phyloP scores from a whole-genome alignment of 2,113 vertebrate genomes.

The Megaptera novaeangliae region DNA sequence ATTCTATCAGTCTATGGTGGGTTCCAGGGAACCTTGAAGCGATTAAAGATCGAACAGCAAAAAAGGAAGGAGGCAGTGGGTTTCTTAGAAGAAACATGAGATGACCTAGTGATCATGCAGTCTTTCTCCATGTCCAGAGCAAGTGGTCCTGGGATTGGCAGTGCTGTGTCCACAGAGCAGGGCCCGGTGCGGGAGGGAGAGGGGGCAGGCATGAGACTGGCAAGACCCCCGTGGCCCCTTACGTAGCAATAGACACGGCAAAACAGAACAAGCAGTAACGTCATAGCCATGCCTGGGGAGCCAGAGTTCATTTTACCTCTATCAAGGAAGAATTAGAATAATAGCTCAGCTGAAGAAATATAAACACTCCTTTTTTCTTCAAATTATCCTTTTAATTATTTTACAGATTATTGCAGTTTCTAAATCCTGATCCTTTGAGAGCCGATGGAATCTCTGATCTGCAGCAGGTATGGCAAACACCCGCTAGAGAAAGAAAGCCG shows the following conservation, averaged over 20 bases:
- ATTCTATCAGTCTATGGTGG: neutral
- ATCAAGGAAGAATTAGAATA: neutral
- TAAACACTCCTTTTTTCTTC: neutral
- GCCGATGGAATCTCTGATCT: conserved; percentile 31
- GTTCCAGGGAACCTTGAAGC: neutral
- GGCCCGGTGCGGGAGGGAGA: neutral
- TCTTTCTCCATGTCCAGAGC: neutral
- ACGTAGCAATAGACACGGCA: neutral
- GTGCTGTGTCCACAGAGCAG: neutral
- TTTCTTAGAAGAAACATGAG: neutral
- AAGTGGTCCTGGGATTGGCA: neutral
- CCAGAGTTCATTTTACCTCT: neutral
- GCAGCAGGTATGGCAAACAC: conserved; percentile 72
- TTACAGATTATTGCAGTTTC: conserved; percentile 78
- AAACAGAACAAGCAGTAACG: neutral
- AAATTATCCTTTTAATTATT: conserved; percentile 43
- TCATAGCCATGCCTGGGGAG: neutral
- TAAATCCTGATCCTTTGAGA: conserved; percentile 74
- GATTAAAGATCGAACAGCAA: neutral
- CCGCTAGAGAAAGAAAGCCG: neutral
- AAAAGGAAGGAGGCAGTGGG: neutral
- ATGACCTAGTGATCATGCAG: neutral
- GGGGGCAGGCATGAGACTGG: neutral
- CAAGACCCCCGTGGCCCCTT: neutral
- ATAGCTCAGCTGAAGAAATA: neutral